Percentiles rank a stretch among this genome's conserved stretches.
These are phyloP conservation scores for Eriosoma lanigerum DNA, from an alignment of 1,140 invertebrate species.

Conservation along the genomic window DNA sequence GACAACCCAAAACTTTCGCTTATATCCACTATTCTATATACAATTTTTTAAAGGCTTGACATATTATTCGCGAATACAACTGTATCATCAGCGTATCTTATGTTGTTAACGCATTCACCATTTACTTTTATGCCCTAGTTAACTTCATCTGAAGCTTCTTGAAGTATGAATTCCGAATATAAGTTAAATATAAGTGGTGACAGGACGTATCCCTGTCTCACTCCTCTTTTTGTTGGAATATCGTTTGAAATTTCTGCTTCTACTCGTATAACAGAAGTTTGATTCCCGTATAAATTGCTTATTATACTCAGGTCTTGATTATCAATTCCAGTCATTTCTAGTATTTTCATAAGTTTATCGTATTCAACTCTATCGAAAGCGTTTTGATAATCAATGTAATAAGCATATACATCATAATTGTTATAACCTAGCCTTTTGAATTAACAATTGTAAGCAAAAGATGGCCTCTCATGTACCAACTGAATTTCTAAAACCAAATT, in stretches of 20 bases:
- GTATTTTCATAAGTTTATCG: constrained; percentile 33
- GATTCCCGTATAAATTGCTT: constrained; percentile 25
- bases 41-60: neutral
- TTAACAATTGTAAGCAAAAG: constrained; percentile 53
- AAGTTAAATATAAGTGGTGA: constrained; percentile 57
- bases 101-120: constrained; percentile 42
- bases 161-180: constrained; percentile 54
- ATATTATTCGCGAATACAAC: neutral
- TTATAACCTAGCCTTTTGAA: constrained; percentile 53
- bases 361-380: constrained; percentile 52
- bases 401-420: constrained; percentile 52
- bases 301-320: constrained; percentile 4
- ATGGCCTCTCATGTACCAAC: constrained; percentile 52
- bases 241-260: neutral
- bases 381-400: constrained; percentile 54
- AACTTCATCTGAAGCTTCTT: constrained; percentile 41
- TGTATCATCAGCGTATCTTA: constrained; percentile 53
- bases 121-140: constrained; percentile 43
- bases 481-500: constrained; percentile 19
- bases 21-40: neutral
- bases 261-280: neutral
- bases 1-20: neutral
- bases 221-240: constrained; percentile 54
- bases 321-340: neutral
- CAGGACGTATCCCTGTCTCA: constrained; percentile 57